Percentiles rank a stretch among this genome's conserved stretches.
These are phyloP conservation scores for Episyrphus balteatus DNA, from an alignment of 1,140 invertebrate genomes.

Conservation along the genomic window DNA sequence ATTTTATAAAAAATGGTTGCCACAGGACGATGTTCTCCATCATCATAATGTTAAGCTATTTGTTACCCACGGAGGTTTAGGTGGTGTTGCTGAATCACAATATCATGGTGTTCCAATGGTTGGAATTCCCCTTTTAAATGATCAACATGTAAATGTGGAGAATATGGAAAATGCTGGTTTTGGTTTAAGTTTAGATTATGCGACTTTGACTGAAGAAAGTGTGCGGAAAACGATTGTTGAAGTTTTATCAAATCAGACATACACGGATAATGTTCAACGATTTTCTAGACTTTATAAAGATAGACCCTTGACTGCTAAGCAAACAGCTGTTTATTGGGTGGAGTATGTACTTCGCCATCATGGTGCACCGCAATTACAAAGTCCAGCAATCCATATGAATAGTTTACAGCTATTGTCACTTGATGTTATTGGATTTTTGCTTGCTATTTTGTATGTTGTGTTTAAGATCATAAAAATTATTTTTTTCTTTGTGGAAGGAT, in stretches of 20 bases:
- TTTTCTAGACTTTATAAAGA: conserved; percentile 25
- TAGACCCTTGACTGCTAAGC: conserved; percentile 28
- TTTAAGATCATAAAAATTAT: no score
- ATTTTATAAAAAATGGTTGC: conserved; percentile 44
- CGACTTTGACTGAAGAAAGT: neutral
- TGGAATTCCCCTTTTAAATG: conserved; percentile 34
- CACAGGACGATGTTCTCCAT: conserved; percentile 41
- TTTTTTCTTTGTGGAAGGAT: no score
- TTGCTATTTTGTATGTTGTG: no score
- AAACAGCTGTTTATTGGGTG: conserved; percentile 37
- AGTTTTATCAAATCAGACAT: conserved; percentile 13
- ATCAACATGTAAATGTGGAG: conserved; percentile 15
- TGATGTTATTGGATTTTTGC: no score
- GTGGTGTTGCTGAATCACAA: conserved; percentile 40
- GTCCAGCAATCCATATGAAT: conserved; percentile 6
- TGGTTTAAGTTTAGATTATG: conserved; percentile 18
- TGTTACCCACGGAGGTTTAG: conserved; percentile 42
- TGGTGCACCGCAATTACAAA: conserved; percentile 35
- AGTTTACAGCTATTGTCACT: no score
- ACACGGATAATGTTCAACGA: conserved; percentile 5
- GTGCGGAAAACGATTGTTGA: conserved; percentile 10
- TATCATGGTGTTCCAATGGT: conserved; percentile 40
- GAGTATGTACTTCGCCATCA: conserved; percentile 39
- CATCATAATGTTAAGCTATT: conserved; percentile 39
- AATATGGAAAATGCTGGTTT: conserved; percentile 5